These are phyloP conservation scores for Mus caroli DNA, from an alignment of 2,797 vertebrate genomes.

Conservation along the genomic window DNA sequence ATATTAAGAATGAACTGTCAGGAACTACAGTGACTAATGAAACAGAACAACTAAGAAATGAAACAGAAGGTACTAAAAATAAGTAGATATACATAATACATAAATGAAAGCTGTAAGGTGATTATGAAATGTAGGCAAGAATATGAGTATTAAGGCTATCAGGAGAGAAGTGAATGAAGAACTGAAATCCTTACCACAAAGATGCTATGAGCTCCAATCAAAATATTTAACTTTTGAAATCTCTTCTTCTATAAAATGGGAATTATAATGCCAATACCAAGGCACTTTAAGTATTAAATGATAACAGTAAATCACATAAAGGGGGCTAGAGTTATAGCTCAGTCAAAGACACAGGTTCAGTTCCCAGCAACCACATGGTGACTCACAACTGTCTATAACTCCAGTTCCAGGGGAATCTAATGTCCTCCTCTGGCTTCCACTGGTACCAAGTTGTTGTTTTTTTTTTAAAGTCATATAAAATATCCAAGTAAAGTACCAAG, in stretches of 20 bases:
- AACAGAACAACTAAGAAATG: background rate
- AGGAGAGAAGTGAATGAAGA: background rate
- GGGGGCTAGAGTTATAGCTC: background rate
- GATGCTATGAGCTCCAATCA: background rate
- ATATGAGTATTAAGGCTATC: background rate
- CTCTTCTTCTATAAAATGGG: slow-evolving; percentile 12
- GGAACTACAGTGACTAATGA: too few relatives aligned
- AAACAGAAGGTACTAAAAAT: slow-evolving; percentile 24
- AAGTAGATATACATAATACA: background rate
- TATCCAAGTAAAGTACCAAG: background rate
- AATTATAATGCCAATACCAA: slow-evolving; percentile 29
- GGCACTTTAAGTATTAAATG: background rate
- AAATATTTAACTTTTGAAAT: slow-evolving; percentile 22
- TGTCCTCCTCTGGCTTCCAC: background rate
- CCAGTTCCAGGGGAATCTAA: background rate
- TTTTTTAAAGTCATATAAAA: background rate
- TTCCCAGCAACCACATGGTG: background rate
- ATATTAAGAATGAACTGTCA: slow-evolving; percentile 7
- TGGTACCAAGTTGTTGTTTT: background rate
- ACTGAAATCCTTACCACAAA: slow-evolving; percentile 32
- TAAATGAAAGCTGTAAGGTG: background rate
- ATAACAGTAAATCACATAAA: background rate
- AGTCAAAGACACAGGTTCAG: background rate
- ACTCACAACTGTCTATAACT: background rate
- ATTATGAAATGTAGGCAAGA: slow-evolving; percentile 1